Evolutionary conservation across 1,140 invertebrate species (phyloP), one percentile per base, ranked within the genome.

Genomic region (Octopus bimaculoides): DNA sequence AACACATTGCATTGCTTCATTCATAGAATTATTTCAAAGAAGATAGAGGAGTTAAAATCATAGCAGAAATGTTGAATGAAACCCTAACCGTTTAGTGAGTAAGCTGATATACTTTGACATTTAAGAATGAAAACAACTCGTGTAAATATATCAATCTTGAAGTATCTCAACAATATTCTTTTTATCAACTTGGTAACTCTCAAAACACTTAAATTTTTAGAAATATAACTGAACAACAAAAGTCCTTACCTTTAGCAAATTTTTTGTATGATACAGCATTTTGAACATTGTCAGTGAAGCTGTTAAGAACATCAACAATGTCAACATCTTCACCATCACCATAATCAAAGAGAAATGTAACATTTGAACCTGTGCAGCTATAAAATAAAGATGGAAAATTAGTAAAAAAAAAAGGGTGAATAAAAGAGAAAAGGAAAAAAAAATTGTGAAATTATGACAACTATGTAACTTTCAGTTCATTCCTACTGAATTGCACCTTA

Each of bases 371-470:
- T 52, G 10, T 76, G 75, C 78, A 84, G 4, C 10, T 20, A 52
- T 83, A 61, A 4, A 73, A 73, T 53, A 80, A 82, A 3, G 41
- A 69, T 71, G 80, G 82, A 4, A 76, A 78, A 73, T 79, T 80
- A 17, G 56, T 61, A 55, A 77, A 55, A 71, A 4, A 71, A 14
- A 71, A 69, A 69, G 17, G 56, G 56, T 1, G 9, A 61, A 61
- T 17, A 61, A 61, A 6, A 71, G 14, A 9, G 26, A 71, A 6
- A 71, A 71, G 7, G 6, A 71, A 71, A 71, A 71, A 71, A 71
- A 6, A 71, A 1, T 9, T 71, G 66, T 61, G 9, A 61, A 61
- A 14, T n/a, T 5, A n/a, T 71, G 26, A 14, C 66, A n/a, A 71
- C 26, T 20, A 17, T 41, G 26, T 41, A 41, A 41, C 26, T 41